These are phyloP conservation scores for Megaceryle maxima DNA, from an alignment of 2,113 vertebrate genomes.

Conservation along the genomic window DNA sequence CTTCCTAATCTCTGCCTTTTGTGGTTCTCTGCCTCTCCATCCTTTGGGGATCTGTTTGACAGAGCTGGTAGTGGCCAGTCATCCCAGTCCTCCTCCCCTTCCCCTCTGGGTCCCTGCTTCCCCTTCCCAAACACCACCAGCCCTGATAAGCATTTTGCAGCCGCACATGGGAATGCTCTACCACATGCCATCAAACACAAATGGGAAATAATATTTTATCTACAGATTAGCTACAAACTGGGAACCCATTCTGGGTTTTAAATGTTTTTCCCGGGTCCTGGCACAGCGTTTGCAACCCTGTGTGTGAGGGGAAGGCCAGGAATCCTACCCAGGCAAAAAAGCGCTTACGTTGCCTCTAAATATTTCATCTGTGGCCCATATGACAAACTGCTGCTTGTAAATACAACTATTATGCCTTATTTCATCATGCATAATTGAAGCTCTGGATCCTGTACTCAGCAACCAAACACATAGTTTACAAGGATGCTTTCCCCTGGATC, in stretches of 20 bases:
- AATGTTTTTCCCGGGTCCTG: background rate
- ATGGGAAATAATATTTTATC: background rate
- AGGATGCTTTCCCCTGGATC: background rate
- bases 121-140: background rate
- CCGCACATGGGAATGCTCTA: rapidly evolving
- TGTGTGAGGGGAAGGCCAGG: background rate
- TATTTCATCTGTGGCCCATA: background rate
- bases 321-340: background rate
- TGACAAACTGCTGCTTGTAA: constrained; percentile 39
- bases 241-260: background rate
- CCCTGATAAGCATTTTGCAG: background rate
- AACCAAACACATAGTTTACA: background rate
- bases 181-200: background rate
- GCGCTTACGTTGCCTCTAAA: background rate
- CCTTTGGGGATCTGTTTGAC: background rate
- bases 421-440: constrained; percentile 23
- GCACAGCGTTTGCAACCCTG: background rate
- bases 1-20: background rate
- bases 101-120: background rate
- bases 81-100: background rate
- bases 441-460: background rate
- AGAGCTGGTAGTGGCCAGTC: background rate
- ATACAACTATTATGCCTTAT: background rate
- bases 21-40: background rate
- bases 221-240: background rate